Base-by-base conservation (phyloP, 1,140 invertebrate species). In the Drosophila pachea region DNA sequence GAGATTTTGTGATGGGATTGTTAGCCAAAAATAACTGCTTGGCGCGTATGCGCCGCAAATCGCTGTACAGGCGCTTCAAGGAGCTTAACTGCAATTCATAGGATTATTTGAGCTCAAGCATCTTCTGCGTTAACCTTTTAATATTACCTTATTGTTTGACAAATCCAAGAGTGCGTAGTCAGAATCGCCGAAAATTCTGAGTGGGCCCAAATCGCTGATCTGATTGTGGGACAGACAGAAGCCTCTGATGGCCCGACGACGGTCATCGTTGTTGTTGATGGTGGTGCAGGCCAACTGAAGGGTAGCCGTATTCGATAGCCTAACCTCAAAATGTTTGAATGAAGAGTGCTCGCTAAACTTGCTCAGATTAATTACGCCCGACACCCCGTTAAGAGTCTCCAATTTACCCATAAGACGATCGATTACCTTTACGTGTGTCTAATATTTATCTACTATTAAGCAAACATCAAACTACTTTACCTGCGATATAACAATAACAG, bases 1-100 rank as follows among this genome's bases (percentile, higher is more conserved):
- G 6, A 4, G 29, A 61, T 2, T 45, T 82, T 0, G 55, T 72
- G n/a, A 88, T 52, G 1, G 79, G 82, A 68, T 88, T 88, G n/a
- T 83, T 68, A 3, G 62, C 64, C 38, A 88, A 40, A 11, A 52
- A 49, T 1, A 88, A 9, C n/a, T 86, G 68, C 11, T 76, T 73
- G 11, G 83, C 87, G 7, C 75, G 59, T 12, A 83, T 38, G 5
- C 77, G 59, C 2, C 60, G 11, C 31, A 83, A 7, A n/a, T 78
- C 73, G 0, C 11, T 56, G 7, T 73, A 73, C 12, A 83, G 49
- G 0, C 81, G 76, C 9, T 56, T 63, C 0, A 66, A 55, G 2
- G 79, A 83, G 11, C 7, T 53, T 2, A 83, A 42, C 79, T 83
- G 33, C 0, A 42, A 52, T 12, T 16, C 0, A 2, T 8, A 54